Percentiles rank a stretch among this genome's conserved stretches.
phyloP scores from a whole-genome alignment of 2,797 vertebrate species.

The Eleutherodactylus coqui region DNA sequence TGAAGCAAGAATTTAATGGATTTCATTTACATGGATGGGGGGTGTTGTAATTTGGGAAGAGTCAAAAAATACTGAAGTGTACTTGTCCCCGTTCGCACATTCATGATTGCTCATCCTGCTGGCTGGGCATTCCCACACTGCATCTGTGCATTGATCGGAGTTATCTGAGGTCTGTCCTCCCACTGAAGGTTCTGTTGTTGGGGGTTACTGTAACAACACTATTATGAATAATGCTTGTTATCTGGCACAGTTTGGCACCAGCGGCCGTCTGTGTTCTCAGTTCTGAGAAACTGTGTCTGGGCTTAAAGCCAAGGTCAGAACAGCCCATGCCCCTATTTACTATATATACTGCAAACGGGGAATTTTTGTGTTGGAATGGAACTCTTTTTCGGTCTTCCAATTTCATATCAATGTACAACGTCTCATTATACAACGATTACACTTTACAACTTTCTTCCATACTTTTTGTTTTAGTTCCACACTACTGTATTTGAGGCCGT shows the following conservation, averaged over 20 bases:
- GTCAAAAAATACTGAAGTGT: not conserved
- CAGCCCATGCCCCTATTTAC: not conserved
- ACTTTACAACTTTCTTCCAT: too few relatives aligned
- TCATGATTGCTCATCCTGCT: not conserved
- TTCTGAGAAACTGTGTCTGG: conserved; percentile 23
- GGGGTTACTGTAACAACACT: conserved; percentile 15
- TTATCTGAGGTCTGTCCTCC: not conserved
- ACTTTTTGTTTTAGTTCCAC: too few relatives aligned
- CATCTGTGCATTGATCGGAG: conserved; percentile 14
- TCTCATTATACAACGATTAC: too few relatives aligned
- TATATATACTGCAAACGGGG: not conserved
- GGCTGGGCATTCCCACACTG: not conserved
- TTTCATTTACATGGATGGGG: not conserved
- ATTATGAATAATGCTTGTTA: conserved; percentile 32
- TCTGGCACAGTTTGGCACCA: conserved; percentile 29
- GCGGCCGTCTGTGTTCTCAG: not conserved
- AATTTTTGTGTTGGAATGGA: not conserved
- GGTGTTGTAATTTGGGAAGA: not conserved
- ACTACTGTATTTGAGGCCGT: too few relatives aligned
- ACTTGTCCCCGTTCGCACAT: not conserved
- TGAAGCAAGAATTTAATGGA: not conserved
- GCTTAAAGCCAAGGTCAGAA: conserved; percentile 32
- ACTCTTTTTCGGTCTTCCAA: not conserved
- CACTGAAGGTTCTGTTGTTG: not conserved
- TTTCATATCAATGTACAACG: not conserved